Evolutionary conservation across 2,888 invertebrate genomes (phyloP).

Genomic region (Chaetogeoica ovagalla): DNA sequence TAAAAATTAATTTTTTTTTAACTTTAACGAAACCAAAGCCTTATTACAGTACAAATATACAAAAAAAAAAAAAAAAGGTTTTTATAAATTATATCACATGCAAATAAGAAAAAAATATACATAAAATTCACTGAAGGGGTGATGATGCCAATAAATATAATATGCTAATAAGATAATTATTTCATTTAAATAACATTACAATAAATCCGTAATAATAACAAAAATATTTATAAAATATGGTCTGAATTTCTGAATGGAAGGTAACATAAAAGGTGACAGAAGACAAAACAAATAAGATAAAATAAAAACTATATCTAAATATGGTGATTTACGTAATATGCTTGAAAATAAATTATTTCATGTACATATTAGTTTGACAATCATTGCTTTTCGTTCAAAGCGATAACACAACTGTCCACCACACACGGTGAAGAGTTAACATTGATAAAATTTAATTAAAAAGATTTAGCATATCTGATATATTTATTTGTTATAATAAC

Average conservation of each 20-base stretch:
- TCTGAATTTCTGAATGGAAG: slow-evolving; percentile 36
- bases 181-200: slow-evolving; percentile 42
- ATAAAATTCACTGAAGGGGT: slow-evolving; percentile 26
- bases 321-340: background rate
- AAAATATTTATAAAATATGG: slow-evolving; percentile 36
- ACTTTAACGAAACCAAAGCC: slow-evolving; percentile 44
- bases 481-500: background rate
- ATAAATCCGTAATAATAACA: slow-evolving; percentile 37
- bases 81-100: slow-evolving; percentile 49
- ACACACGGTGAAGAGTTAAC: slow-evolving; percentile 12
- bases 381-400: background rate
- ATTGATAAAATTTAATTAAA: background rate
- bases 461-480: background rate
- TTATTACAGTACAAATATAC: slow-evolving; percentile 37
- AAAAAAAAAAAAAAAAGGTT: slow-evolving; percentile 39
- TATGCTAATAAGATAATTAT: slow-evolving; percentile 13
- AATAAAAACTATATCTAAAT: slow-evolving; percentile 22
- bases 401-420: background rate
- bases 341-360: background rate
- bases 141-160: slow-evolving; percentile 27
- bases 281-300: background rate
- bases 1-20: slow-evolving; percentile 42
- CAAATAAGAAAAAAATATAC: slow-evolving; percentile 14
- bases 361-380: background rate
- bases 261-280: slow-evolving; percentile 23